Base-by-base conservation (phyloP, 1,140 invertebrate species). In the Andricus grossulariae region DNA sequence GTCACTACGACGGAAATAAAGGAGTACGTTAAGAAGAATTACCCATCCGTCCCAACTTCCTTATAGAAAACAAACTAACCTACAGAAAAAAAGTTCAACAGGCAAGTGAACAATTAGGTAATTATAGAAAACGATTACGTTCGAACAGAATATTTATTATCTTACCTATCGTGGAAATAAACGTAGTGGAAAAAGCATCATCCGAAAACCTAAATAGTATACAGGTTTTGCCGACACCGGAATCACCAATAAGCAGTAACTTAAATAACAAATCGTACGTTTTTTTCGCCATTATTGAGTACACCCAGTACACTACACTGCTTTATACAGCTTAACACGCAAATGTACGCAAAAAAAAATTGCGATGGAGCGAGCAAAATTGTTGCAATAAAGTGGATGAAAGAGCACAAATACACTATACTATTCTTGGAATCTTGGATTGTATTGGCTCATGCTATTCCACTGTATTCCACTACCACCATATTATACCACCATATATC, bases 201-300 rank as follows among this genome's bases (percentile, higher is more conserved):
- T 99, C 98, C 72, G 97, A 98, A 93, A 99, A 99, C 92, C 98
- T 94, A 91, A 99, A 99, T 77, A 99, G 93, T 88, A 99, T 97
- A 93, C 98, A 99, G 72, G 98, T 99, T 93, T 99, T 99, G 84
- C 98, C 98, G 79, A 99, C 98, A 80, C 98, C 98, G 79, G 97
- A 98, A 93, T 99, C 98, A 76, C 98, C 98, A 92, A 99, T 99
- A 84, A 99, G 92, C 83, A 99, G 92, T 88, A 99, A 94, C 94
- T 99, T 99, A 92, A 99, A 99, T 87, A 99, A 94, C 90, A 98
- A 95, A 94, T 99, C 98, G 93, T 99, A 99, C 80, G 98, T 98
- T 93, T 98, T 98, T 93, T 97, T 97, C 92, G 96, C 96, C 96
- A 97, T 97, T 95, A 93, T 84, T 72, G 15, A 66, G 39, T 18